Percentiles rank a stretch among this genome's conserved stretches.
These are phyloP conservation scores for Clavelina lepadiformis DNA, from an alignment of 23 tunicate species.

Conservation along the genomic window DNA sequence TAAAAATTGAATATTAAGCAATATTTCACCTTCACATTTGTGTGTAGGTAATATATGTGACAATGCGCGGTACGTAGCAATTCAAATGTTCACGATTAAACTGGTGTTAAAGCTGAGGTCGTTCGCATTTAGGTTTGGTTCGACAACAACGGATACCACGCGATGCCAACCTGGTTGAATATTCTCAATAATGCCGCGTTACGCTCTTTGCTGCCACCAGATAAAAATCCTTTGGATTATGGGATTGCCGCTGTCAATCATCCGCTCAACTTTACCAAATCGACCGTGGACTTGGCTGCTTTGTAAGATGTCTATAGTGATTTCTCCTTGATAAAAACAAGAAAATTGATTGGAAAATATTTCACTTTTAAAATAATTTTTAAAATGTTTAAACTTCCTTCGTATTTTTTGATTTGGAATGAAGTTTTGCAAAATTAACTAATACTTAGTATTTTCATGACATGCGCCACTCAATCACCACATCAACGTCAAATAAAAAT, in stretches of 20 bases:
- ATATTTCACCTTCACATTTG: too few species aligned
- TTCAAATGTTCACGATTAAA: neutral
- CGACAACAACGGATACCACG: constrained; percentile 84
- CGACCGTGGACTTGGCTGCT: constrained; percentile 77
- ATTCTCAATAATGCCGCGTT: constrained; percentile 72
- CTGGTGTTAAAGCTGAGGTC: neutral
- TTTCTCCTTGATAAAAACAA: too few species aligned
- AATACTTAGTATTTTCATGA: too few species aligned
- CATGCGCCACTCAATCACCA: too few species aligned
- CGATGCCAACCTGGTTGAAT: constrained; percentile 78
- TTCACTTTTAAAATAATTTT: too few species aligned
- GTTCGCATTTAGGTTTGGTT: constrained; percentile 91
- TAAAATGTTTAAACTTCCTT: too few species aligned
- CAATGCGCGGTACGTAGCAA: neutral
- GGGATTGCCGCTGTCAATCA: constrained; percentile 75
- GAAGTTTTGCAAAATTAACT: too few species aligned
- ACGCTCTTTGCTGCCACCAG: constrained; percentile 44
- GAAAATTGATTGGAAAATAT: too few species aligned
- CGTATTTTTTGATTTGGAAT: too few species aligned
- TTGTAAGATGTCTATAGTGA: constrained; percentile 37
- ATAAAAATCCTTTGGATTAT: constrained; percentile 37
- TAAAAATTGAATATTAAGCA: neutral
- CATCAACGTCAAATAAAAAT: too few species aligned
- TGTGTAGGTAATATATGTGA: too few species aligned
- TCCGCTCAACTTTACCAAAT: constrained; percentile 77